Base-by-base conservation (phyloP, 2,797 vertebrate species). In the Malurus splendens region DNA sequence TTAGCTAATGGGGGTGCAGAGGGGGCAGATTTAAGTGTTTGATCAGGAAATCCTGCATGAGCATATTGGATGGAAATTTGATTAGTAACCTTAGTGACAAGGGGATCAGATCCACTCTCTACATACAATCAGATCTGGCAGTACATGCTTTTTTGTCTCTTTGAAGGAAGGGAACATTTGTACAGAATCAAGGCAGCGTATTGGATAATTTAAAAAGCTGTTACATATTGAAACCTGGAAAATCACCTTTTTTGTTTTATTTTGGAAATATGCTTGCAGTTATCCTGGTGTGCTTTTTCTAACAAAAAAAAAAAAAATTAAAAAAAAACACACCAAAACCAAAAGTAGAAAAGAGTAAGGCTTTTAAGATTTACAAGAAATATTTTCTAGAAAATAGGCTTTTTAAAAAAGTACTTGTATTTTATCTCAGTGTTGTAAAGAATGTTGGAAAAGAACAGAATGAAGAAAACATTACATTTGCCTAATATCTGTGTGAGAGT, bases 1-100 rank as follows among this genome's bases (percentile, higher is more conserved):
- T 98, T 99, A 98, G 98, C 98, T 98, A 98, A 98, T 98, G 97
- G 97, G 95, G 94, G 94, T 97, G 96, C 93, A 88, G 93, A 97
- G 96, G 97, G 97, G 97, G 97, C 98, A 97, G 97, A 96, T 97
- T 95, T 91, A 97, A 97, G 97, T 96, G 97, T 98, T 98, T 99
- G 98, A 99, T 98, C 97, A 98, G 98, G 98, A 98, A 98, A 98
- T 98, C 98, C 97, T 97, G 97, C 97, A 97, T 97, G 97, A 96
- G 97, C 96, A 97, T 97, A 97, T 98, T 97, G 97, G 97, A 98
- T 98, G 98, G 98, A 99, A 98, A 98, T 98, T 97, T 98, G 98
- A 99, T 99, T 98, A 98, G 98, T 98, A 97, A 97, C 98, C 98
- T 97, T 98, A 98, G 98, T 98, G 98, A 98, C 97, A 94, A 96